Percentiles rank a stretch among this genome's conserved stretches.
phyloP scores from a whole-genome alignment of 2,888 invertebrate species.

The Acholoe squamosa region DNA sequence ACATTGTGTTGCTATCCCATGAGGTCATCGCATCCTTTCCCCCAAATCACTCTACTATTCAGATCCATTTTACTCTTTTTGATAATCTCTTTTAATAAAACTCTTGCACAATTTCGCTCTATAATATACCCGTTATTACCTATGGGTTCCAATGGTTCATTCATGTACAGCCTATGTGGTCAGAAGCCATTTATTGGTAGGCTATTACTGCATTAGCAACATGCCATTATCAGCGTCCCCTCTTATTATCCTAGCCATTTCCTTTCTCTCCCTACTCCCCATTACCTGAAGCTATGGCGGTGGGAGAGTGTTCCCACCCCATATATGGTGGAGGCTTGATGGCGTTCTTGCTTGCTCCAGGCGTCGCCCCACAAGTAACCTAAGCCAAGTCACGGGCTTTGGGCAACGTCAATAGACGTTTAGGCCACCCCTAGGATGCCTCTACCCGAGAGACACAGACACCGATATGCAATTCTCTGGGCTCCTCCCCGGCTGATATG shows the following conservation, averaged over 20 bases:
- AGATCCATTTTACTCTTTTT: neutral
- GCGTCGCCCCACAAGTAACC: slow-evolving; percentile 36
- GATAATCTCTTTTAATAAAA: too few species aligned
- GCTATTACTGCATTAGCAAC: too few species aligned
- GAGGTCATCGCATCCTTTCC: neutral
- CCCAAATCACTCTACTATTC: neutral
- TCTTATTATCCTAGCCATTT: neutral
- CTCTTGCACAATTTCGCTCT: too few species aligned
- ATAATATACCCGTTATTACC: too few species aligned
- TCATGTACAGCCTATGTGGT: too few species aligned
- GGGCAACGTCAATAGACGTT: slow-evolving; percentile 43
- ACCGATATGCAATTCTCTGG: slow-evolving; percentile 46
- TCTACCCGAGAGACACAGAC: slow-evolving; percentile 12
- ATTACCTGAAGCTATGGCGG: neutral
- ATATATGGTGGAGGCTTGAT: too few species aligned
- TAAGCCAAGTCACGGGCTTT: neutral
- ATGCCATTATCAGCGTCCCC: too few species aligned
- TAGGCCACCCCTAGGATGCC: slow-evolving; percentile 34
- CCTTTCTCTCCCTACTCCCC: neutral
- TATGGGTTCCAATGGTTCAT: too few species aligned
- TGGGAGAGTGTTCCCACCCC: too few species aligned
- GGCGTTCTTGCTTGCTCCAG: neutral
- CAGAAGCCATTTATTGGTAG: too few species aligned
- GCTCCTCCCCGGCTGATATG: neutral
- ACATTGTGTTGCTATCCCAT: slow-evolving; percentile 5